Evolutionary conservation across 2,113 vertebrate genomes (phyloP).

Genomic region (Myrmecophaga tridactyla): DNA sequence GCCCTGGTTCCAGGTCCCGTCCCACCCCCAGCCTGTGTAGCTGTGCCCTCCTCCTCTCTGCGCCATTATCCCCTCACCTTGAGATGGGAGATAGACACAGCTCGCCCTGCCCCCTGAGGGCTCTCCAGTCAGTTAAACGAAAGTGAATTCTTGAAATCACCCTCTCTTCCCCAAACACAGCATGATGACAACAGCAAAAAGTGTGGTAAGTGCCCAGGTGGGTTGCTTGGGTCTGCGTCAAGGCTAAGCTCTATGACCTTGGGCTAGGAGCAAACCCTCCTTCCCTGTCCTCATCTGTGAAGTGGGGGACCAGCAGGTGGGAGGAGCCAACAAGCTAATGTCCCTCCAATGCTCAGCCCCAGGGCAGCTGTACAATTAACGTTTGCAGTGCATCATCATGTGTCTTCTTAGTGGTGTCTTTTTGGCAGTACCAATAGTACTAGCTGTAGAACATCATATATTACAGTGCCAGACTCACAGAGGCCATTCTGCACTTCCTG

Average conservation of each 20-base stretch:
- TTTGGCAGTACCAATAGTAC: no score
- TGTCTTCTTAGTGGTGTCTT: no score
- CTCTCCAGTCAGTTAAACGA: no score
- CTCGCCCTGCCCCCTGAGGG: background rate
- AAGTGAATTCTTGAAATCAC: accelerated
- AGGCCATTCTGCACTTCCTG: accelerated
- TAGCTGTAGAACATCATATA: accelerated
- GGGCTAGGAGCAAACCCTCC: background rate
- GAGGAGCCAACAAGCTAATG: background rate
- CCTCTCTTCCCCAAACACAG: background rate
- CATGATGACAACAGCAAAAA: no score
- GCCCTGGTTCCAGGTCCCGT: background rate
- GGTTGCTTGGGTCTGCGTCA: background rate
- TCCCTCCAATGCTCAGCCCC: accelerated
- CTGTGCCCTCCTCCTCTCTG: background rate
- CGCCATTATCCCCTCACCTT: accelerated
- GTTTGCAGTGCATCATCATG: accelerated
- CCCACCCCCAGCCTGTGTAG: background rate
- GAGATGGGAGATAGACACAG: accelerated
- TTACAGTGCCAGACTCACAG: background rate
- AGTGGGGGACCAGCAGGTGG: background rate
- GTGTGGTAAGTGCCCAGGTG: background rate
- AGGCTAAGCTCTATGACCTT: background rate
- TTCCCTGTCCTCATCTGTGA: background rate
- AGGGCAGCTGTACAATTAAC: accelerated